A percentile compares a stretch with the other conserved stretches of the same genome.
Conservation (phyloP, 1,140 invertebrate species). For the Drosophila nebulosa region DNA sequence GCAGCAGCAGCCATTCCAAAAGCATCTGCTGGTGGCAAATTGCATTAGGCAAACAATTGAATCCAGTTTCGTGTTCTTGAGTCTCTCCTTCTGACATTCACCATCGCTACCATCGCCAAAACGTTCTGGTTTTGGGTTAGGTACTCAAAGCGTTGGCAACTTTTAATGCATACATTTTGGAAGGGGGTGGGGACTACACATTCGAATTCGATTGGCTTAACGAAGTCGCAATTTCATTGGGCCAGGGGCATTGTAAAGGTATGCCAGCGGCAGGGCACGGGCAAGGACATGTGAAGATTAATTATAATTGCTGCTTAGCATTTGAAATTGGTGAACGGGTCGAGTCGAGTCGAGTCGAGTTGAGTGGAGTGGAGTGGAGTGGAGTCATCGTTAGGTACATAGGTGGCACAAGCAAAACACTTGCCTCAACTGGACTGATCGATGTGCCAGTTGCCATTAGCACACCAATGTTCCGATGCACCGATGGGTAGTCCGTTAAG, state of each 20-base stretch:
- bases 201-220: constrained; percentile 38
- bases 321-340: background rate
- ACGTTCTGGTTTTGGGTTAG: constrained; percentile 1
- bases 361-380: too few species aligned
- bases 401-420: too few species aligned
- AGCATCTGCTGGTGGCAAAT: constrained; percentile 35
- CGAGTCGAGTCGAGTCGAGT: too few species aligned
- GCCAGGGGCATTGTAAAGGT: background rate
- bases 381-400: too few species aligned
- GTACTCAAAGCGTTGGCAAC: constrained; percentile 32
- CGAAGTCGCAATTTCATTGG: constrained; percentile 32
- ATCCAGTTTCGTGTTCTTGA: constrained; percentile 15
- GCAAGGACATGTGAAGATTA: background rate
- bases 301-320: constrained; percentile 10
- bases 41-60: constrained; percentile 69
- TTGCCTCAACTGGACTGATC: too few species aligned
- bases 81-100: background rate
- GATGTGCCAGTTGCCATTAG: too few species aligned
- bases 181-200: background rate
- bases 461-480: too few species aligned
- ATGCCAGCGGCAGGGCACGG: background rate
- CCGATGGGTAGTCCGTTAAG: too few species aligned
- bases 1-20: constrained; percentile 3
- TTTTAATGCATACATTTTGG: constrained; percentile 61
- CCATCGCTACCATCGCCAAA: background rate